Conservation (phyloP, 2,797 vertebrate genomes). For the Intellagama lesueurii region DNA sequence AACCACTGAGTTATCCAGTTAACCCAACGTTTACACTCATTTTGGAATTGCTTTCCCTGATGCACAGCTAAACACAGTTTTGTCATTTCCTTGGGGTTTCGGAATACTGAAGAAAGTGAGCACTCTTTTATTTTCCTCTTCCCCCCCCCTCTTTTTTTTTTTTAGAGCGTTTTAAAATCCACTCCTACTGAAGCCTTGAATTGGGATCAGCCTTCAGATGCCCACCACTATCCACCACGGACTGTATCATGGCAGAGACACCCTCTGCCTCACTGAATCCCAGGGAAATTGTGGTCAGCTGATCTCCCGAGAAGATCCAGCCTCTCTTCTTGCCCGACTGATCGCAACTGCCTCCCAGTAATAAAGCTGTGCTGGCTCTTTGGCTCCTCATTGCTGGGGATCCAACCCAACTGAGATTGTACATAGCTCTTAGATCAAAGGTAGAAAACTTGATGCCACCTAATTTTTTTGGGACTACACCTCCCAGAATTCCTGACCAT, state of each 20-base stretch:
- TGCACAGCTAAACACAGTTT: neutral
- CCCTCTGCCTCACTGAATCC: neutral
- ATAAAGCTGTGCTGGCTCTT: too few species aligned
- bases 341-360: neutral
- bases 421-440: neutral
- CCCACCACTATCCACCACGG: neutral
- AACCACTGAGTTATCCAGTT: too few species aligned
- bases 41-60: neutral
- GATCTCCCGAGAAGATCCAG: neutral
- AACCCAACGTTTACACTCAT: neutral
- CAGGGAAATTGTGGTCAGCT: neutral
- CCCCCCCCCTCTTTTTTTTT: neutral
- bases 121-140: neutral
- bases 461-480: neutral
- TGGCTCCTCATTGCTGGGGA: neutral
- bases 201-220: neutral
- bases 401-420: neutral
- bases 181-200: conserved; percentile 6
- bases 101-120: neutral
- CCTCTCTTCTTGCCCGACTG: neutral
- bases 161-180: conserved; percentile 16
- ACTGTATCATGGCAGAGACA: neutral
- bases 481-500: neutral
- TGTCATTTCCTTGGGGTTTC: neutral
- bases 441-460: neutral